phyloP scores from a whole-genome alignment of 1,140 invertebrate species.

The Pogonomyrmex barbatus region DNA sequence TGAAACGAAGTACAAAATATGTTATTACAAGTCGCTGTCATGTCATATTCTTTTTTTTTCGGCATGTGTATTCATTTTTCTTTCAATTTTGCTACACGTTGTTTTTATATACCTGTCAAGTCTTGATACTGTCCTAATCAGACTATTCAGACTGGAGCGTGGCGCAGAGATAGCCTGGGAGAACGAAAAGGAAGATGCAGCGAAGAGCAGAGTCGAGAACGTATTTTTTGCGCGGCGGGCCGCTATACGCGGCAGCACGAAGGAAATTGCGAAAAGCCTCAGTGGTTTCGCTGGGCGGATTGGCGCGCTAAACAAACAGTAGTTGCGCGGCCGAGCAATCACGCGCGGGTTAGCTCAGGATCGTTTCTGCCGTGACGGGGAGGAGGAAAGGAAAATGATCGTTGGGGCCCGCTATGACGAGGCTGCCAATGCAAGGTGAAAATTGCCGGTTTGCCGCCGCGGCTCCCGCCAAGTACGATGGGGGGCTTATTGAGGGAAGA shows the following conservation, averaged over 20 bases:
- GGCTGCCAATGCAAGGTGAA: slow-evolving; percentile 74
- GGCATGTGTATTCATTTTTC: background rate
- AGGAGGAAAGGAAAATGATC: slow-evolving; percentile 63
- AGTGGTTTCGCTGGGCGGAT: slow-evolving; percentile 63
- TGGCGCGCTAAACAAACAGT: slow-evolving; percentile 79
- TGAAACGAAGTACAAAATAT: background rate
- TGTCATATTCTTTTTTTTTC: background rate
- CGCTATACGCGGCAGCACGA: slow-evolving; percentile 4
- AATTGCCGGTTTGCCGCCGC: slow-evolving; percentile 76
- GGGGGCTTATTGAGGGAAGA: slow-evolving; percentile 1
- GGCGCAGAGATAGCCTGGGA: background rate
- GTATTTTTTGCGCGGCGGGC: slow-evolving; percentile 29
- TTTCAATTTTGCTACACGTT: background rate
- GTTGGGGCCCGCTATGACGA: slow-evolving; percentile 51
- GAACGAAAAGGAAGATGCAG: background rate
- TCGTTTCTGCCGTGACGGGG: slow-evolving; percentile 48
- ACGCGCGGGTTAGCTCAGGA: slow-evolving; percentile 49
- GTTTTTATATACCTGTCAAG: background rate
- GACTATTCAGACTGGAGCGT: too few species aligned
- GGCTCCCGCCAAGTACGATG: slow-evolving; percentile 15
- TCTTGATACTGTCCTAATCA: background rate
- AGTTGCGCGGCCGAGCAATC: slow-evolving; percentile 74
- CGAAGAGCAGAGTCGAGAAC: background rate
- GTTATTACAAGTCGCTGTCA: background rate
- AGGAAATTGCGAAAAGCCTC: slow-evolving; percentile 71